phyloP scores from a whole-genome alignment of 1,140 invertebrate genomes.

The Bombus sibiricus region DNA sequence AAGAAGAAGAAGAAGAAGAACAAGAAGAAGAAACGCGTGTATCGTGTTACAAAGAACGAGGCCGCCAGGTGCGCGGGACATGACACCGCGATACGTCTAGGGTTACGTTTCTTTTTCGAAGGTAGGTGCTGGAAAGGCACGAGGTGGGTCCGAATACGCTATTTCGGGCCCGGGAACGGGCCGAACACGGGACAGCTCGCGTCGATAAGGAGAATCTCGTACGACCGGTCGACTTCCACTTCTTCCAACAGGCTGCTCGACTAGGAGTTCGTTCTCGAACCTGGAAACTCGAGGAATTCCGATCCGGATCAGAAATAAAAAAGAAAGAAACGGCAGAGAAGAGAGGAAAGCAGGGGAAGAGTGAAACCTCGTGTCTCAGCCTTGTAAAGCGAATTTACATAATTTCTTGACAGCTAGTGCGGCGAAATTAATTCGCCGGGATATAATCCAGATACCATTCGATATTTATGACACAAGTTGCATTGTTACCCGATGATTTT shows the following conservation, averaged over 20 bases:
- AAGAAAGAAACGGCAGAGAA: neutral
- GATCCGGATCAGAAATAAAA: conserved; percentile 31
- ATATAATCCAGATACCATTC: neutral
- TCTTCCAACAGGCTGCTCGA: conserved; percentile 24
- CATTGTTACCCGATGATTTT: neutral
- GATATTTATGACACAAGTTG: neutral
- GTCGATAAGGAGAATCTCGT: conserved; percentile 67
- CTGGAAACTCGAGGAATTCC: conserved; percentile 49
- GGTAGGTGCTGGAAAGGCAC: conserved; percentile 44
- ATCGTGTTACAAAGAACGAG: conserved; percentile 79
- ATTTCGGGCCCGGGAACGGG: conserved; percentile 53
- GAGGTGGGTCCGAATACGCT: conserved; percentile 54
- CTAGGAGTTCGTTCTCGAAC: conserved; percentile 54
- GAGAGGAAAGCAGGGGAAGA: neutral
- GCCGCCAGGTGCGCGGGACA: conserved; percentile 79
- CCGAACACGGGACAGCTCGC: conserved; percentile 50
- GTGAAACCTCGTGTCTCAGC: conserved; percentile 2
- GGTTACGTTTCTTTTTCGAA: conserved; percentile 75
- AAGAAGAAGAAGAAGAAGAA: conserved; percentile 58
- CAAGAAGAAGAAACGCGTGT: conserved; percentile 70
- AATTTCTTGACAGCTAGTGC: conserved; percentile 21
- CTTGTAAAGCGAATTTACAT: conserved; percentile 45
- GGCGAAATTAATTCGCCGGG: conserved; percentile 17
- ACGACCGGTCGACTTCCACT: conserved; percentile 59
- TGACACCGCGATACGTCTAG: conserved; percentile 78